A percentile compares a stretch with the other conserved stretches of the same genome.
phyloP scores from a whole-genome alignment of 2,113 vertebrate species.

The Crotalus viridis region DNA sequence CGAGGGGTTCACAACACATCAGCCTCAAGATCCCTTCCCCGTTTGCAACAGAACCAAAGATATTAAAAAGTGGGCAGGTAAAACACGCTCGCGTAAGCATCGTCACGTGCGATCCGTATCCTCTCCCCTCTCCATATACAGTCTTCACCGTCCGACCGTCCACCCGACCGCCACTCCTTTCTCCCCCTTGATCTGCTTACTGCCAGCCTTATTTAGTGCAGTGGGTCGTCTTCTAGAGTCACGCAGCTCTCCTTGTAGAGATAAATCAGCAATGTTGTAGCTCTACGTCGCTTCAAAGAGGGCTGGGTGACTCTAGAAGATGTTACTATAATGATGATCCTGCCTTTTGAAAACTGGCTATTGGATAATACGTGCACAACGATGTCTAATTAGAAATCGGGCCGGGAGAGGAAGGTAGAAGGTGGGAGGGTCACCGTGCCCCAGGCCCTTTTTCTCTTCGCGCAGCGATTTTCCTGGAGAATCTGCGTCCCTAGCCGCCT shows the following conservation, averaged over 20 bases:
- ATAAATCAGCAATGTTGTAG: background rate
- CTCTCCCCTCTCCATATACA: background rate
- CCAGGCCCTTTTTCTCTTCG: background rate
- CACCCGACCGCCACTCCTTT: background rate
- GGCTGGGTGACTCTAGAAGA: background rate
- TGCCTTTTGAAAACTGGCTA: background rate
- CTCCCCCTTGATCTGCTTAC: background rate
- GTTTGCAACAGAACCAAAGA: background rate
- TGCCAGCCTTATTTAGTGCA: background rate
- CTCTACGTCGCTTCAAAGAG: background rate
- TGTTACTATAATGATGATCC: background rate
- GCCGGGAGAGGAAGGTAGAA: background rate
- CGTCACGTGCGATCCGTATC: background rate
- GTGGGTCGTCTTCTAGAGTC: background rate
- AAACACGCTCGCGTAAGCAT: background rate
- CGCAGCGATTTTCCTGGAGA: background rate
- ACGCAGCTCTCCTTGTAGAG: background rate
- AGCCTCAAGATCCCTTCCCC: background rate
- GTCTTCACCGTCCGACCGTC: background rate
- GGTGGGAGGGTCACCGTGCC: background rate
- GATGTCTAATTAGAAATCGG: background rate
- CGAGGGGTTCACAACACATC: background rate
- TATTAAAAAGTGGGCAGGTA: background rate
- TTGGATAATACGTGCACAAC: constrained; percentile 51
- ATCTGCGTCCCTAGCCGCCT: background rate